Evolutionary conservation across 1,140 invertebrate species (phyloP).

Genomic region (Chlorops oryzae): DNA sequence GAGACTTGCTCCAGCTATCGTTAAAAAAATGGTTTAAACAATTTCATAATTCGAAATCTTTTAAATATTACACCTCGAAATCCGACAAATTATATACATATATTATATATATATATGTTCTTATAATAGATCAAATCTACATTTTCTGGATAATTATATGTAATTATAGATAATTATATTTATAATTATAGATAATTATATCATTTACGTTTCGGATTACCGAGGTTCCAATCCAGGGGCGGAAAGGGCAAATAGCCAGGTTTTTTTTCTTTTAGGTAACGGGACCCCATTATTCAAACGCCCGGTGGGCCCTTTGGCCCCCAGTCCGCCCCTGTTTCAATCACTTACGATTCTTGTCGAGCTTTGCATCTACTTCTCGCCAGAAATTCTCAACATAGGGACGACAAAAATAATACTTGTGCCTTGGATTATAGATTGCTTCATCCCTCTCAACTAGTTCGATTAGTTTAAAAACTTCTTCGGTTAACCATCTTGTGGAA

Average conservation of each 20-base stretch:
- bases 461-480: slow-evolving; percentile 42
- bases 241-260: too few relatives aligned
- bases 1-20: slow-evolving; percentile 35
- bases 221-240: too few relatives aligned
- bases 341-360: slow-evolving; percentile 37
- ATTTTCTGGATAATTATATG: too few relatives aligned
- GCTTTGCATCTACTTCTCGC: slow-evolving; percentile 39
- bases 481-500: slow-evolving; percentile 39
- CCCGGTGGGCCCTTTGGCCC: too few relatives aligned
- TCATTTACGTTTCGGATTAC: too few relatives aligned
- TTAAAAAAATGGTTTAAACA: background rate
- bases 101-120: too few relatives aligned
- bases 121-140: too few relatives aligned
- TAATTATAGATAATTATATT: too few relatives aligned
- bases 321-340: too few relatives aligned
- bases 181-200: too few relatives aligned
- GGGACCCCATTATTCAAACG: too few relatives aligned
- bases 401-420: slow-evolving; percentile 44
- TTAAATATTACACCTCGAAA: background rate
- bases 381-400: slow-evolving; percentile 46
- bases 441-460: slow-evolving; percentile 43
- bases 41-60: background rate
- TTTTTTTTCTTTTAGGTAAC: too few relatives aligned
- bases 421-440: slow-evolving; percentile 42
- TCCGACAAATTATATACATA: background rate